These are phyloP conservation scores for Columba livia DNA, from an alignment of 2,113 vertebrate genomes.

Conservation along the genomic window DNA sequence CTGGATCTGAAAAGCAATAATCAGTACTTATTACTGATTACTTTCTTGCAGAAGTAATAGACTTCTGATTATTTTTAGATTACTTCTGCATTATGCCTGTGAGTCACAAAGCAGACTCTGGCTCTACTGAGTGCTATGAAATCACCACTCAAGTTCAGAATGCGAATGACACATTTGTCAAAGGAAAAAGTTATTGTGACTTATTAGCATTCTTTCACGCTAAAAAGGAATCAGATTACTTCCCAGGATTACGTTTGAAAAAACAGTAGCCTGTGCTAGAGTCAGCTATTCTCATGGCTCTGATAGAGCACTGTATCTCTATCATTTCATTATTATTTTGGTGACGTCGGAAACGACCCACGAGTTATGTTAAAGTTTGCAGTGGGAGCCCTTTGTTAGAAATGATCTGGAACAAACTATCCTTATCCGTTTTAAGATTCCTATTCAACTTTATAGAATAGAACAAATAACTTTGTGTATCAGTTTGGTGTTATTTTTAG, in stretches of 20 bases:
- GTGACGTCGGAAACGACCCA: constrained; percentile 6
- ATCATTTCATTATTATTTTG: constrained; percentile 3
- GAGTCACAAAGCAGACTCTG: constrained; percentile 46
- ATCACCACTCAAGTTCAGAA: constrained; percentile 45
- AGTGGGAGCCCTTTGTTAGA: background rate
- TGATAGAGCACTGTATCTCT: background rate
- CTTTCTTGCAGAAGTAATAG: constrained; percentile 66
- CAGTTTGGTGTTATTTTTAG: background rate
- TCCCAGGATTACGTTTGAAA: constrained; percentile 44
- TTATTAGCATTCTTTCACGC: constrained; percentile 35
- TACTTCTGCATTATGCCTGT: constrained; percentile 48
- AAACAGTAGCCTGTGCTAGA: constrained; percentile 10
- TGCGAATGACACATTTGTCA: constrained; percentile 9
- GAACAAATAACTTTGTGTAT: background rate
- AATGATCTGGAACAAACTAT: background rate
- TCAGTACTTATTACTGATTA: constrained; percentile 68
- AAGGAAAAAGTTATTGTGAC: constrained; percentile 58
- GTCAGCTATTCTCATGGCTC: constrained; percentile 2
- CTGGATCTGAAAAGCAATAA: constrained; percentile 66
- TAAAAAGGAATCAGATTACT: constrained; percentile 37
- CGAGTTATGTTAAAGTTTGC: background rate
- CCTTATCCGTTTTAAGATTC: background rate
- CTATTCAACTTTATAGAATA: background rate
- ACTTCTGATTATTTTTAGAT: constrained; percentile 67
- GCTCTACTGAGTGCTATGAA: constrained; percentile 56